These are phyloP conservation scores for Pachyseris speciosa DNA, from an alignment of 64 coral and sea anemone species.

Conservation along the genomic window DNA sequence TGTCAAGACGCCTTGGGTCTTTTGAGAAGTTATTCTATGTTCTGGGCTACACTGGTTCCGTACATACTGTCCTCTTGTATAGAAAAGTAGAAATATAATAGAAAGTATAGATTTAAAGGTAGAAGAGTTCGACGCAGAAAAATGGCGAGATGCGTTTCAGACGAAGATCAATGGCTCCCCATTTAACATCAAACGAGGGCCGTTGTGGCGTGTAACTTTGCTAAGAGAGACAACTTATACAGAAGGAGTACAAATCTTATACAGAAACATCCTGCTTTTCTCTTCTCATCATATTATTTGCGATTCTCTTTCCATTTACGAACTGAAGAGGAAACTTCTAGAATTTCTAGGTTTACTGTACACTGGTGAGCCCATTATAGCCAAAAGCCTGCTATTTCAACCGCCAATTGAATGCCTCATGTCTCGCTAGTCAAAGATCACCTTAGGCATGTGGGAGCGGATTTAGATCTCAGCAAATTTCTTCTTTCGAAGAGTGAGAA, in stretches of 20 bases:
- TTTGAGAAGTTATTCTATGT: not conserved
- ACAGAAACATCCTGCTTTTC: constrained; percentile 41
- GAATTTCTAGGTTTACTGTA: constrained; percentile 36
- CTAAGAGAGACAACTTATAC: not conserved
- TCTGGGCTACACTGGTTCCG: not conserved
- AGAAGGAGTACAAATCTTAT: not conserved
- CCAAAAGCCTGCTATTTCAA: constrained; percentile 10
- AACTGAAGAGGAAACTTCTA: constrained; percentile 24
- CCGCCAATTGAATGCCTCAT: not conserved
- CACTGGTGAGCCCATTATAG: not conserved
- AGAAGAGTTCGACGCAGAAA: not conserved
- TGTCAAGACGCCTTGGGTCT: not conserved
- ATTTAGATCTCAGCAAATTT: constrained; percentile 8
- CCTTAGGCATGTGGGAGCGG: not conserved
- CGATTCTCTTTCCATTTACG: constrained; percentile 43
- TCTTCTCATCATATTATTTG: constrained; percentile 62
- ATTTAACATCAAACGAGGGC: constrained; percentile 8
- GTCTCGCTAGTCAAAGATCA: not conserved
- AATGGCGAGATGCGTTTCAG: not conserved
- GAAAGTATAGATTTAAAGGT: not conserved
- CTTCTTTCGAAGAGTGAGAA: constrained; percentile 16
- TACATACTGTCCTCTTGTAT: constrained; percentile 43
- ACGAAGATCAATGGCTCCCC: constrained; percentile 8
- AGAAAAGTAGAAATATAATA: not conserved
- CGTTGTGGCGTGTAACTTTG: constrained; percentile 11